Base-by-base conservation (phyloP, 1,140 invertebrate genomes). In the Dermatophagoides farinae region DNA sequence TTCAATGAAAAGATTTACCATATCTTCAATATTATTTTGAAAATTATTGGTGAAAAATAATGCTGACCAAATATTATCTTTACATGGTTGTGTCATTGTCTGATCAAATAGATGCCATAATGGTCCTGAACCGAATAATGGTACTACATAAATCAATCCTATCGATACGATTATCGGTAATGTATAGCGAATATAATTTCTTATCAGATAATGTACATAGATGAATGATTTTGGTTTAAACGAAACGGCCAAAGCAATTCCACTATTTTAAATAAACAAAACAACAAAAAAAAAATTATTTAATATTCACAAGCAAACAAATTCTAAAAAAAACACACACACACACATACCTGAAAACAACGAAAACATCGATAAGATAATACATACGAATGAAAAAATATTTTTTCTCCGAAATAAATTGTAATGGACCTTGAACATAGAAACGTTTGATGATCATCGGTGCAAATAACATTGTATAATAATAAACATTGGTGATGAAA, bases 41-140 rank as follows among this genome's bases (percentile, higher is more conserved):
- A 55, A 39, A 43, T 62, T 62, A 40, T 51, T 60, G 25, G 43
- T 37, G 40, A n/a, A 62, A 14, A 62, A 46, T 39, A 62, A 51
- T 38, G 40, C 37, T 38, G 39, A 18, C 61, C 61, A 62, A 43
- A 61, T 46, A 60, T 62, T 62, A 6, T 37, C 14, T 43, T 62
- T 12, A 50, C 61, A 62, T 25, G 38, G 41, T 11, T 52, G 31
- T 0, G 51, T 44, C 1, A 55, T 55, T 11, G 53, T 55, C 16
- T 55, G 14, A 40, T 55, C 53, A 14, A 55, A 55, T 16, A 55
- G 53, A 44, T 61, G 31, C 39, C 52, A 40, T 37, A 47, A 22
- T 38, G 62, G 62, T 8, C 62, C 62, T 20, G 38, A 49, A 16
- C 59, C 53, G 9, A 57, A 12, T n/a, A 50, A 40, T 20, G 60